Base-by-base conservation (phyloP, 2,888 invertebrate genomes). In the Platyscelio sp. region DNA sequence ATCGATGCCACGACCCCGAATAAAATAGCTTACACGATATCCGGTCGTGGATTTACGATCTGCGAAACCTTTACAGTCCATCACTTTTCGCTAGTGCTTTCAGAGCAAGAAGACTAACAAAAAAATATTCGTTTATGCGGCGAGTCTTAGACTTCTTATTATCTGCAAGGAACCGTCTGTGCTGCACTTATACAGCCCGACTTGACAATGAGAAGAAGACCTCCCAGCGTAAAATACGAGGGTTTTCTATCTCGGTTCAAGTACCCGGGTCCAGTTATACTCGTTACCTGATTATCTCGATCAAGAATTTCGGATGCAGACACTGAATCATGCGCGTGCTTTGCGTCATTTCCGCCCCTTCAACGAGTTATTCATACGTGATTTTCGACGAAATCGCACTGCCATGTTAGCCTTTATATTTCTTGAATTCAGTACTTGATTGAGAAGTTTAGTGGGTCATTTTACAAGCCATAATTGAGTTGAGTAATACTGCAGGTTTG, bases 21-120 rank as follows among this genome's bases (percentile, higher is more conserved):
- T 78, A 78, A 82, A 85, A 78, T 78, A 71, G 71, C 51, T 63
- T 20, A 18, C 51, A 46, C 72, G 77, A 86, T 83, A 74, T 71
- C 78, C 83, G 74, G 63, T 80, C 72, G 68, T 60, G 78, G 58
- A 83, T 86, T 86, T 86, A 86, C 65, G 86, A 86, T 76, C 77
- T 83, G 83, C 65, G 83, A 86, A 86, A 60, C 75, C 76, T 75
- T 77, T 81, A 81, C 81, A 81, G 78, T 81, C 83, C 76, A 72
- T 84, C 76, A 84, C 70, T 86, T 84, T 86, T 86, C 63, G 81
- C 79, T 54, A 75, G 83, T 67, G 72, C 68, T 58, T 77, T 27
- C 29, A 77, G 71, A 54, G 71, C 68, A 63, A 77, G 51, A 72
- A 56, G 76, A 56, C 74, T 63, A 84, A 83, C 79, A 80, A 83